Base-by-base conservation (phyloP, 2,888 invertebrate genomes). In the Eulithis prunata region DNA sequence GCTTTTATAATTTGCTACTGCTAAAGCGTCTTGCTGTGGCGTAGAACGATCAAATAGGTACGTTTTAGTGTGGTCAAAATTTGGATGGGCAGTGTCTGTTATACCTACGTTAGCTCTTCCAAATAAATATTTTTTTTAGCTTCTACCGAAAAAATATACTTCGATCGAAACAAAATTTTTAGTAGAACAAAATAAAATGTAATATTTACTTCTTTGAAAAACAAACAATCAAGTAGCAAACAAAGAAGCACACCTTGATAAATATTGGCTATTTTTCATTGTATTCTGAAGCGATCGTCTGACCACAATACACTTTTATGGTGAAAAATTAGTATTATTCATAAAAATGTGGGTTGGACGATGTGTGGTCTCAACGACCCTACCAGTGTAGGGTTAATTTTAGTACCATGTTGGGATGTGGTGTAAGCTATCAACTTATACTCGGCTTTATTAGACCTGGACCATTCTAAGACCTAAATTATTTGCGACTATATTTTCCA, bases 191-290 rank as follows among this genome's bases (percentile, higher is more conserved):
- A n/a, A n/a, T n/a, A n/a, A n/a, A n/a, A n/a, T 21, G 21, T 21
- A 21, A 21, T 21, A 21, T 21, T 41, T 41, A 10, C 10, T 41
- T 41, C 41, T 7, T 41, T 41, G 41, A 11, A 41, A 32, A 11
- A 41, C 8, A 8, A 41, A 41, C 8, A 41, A 41, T 8, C 5
- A 41, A 10, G 41, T 41, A 41, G 41, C 41, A 8, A 41, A 41
- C 41, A 41, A 11, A 41, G 8, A 8, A 41, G 41, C 3, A 10
- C 21, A 1, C 1, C 8, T 41, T 41, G 10, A 3, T 8, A 41
- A 41, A 41, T 41, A 41, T 32, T 57, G 13, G 5, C 14, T 14
- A 62, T 67, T 64, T 59, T 57, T 64, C 69, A 71, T 68, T 69
- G 68, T 66, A 68, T 68, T 71, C 64, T 12, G 32, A 51, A 51